Conservation (phyloP, 2,797 vertebrate species). For the Danio albolineatus region DNA sequence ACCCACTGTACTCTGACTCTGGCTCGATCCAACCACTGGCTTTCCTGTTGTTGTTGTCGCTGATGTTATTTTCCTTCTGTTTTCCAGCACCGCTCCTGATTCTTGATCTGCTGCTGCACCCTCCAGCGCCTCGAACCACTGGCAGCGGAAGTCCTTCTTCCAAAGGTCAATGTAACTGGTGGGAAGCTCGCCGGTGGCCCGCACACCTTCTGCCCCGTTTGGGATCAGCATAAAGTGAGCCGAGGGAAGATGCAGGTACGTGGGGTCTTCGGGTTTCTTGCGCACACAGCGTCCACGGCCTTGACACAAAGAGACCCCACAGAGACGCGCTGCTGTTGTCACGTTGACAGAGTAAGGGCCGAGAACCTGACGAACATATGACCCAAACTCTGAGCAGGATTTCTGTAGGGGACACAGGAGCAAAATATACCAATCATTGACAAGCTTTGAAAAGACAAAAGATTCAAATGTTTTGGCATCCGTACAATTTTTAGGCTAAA, state of each 20-base stretch:
- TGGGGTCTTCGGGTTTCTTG: conserved; percentile 72
- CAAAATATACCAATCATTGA: background rate
- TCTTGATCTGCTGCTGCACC: conserved; percentile 75
- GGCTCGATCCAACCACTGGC: conserved; percentile 62
- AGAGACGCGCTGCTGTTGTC: conserved; percentile 80
- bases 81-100: conserved; percentile 66
- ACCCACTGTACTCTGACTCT: conserved; percentile 48
- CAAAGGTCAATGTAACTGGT: conserved; percentile 70
- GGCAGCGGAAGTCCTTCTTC: conserved; percentile 81
- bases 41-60: conserved; percentile 54
- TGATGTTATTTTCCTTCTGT: conserved; percentile 31
- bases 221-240: conserved; percentile 60
- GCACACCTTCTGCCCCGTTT: conserved; percentile 67
- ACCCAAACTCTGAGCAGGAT: conserved; percentile 79
- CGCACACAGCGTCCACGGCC: conserved; percentile 82
- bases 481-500: no score
- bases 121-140: conserved; percentile 78
- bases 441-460: background rate
- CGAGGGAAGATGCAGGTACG: conserved; percentile 79
- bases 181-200: conserved; percentile 71
- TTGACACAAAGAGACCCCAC: conserved; percentile 78
- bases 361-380: conserved; percentile 76
- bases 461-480: background rate
- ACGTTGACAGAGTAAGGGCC: conserved; percentile 82
- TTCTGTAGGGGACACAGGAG: conserved; percentile 69